Percentiles rank a stretch among this genome's conserved stretches.
These are phyloP conservation scores for Podargus strigoides DNA, from an alignment of 2,797 vertebrate genomes.

Conservation along the genomic window DNA sequence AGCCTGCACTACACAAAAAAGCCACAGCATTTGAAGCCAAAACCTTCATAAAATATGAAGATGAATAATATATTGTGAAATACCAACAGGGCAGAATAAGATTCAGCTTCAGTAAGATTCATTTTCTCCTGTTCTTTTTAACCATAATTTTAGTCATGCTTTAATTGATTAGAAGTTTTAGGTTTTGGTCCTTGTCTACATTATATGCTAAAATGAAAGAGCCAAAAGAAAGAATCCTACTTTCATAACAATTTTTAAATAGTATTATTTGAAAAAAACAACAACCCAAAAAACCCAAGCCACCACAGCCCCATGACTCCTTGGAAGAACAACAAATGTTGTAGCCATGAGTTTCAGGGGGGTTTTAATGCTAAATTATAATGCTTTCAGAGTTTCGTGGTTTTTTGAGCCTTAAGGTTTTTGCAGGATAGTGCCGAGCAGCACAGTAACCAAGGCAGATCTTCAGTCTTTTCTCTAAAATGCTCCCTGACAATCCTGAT, in stretches of 20 bases:
- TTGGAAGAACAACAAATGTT: neutral
- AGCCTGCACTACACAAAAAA: neutral
- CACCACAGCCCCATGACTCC: neutral
- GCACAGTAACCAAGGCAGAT: neutral
- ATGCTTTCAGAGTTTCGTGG: neutral
- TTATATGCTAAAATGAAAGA: neutral
- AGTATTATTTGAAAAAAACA: neutral
- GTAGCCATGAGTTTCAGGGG: fast-evolving
- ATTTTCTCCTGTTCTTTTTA: neutral
- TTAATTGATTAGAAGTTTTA: neutral
- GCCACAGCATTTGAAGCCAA: neutral
- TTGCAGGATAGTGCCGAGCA: neutral
- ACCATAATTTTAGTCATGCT: neutral
- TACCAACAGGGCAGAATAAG: neutral
- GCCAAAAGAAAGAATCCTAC: neutral
- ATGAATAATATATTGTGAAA: neutral
- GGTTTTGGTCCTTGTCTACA: neutral
- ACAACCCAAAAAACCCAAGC: neutral
- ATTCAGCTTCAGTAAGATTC: neutral
- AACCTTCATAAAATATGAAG: neutral
- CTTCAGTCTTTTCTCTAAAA: neutral
- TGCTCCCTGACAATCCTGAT: neutral
- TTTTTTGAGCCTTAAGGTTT: neutral
- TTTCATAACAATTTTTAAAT: neutral
- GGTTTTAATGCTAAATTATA: neutral